Evolutionary conservation across 1,140 invertebrate species (phyloP).

Genomic region (Cydia amplana): DNA sequence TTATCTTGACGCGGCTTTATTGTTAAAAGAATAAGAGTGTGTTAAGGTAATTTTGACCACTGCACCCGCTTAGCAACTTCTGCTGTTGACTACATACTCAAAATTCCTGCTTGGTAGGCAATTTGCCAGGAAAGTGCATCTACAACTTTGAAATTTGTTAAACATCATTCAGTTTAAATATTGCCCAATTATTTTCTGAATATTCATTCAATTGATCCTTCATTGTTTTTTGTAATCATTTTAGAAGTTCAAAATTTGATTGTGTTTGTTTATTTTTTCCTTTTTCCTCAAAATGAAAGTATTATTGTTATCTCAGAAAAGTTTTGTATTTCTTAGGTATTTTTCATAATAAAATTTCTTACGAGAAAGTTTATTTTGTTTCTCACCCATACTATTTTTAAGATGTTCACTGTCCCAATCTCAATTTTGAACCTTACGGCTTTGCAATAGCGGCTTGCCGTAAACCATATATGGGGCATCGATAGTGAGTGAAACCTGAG

Average conservation of each 20-base stretch:
- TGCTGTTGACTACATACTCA: too few relatives aligned
- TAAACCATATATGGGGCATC: too few relatives aligned
- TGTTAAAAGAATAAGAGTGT: too few relatives aligned
- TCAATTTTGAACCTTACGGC: too few relatives aligned
- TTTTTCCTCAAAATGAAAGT: background rate
- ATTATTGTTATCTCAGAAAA: slow-evolving; percentile 4
- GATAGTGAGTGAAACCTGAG: too few relatives aligned
- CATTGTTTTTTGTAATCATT: background rate
- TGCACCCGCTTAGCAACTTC: too few relatives aligned
- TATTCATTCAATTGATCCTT: background rate
- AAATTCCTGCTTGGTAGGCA: background rate
- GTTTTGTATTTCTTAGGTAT: slow-evolving; percentile 17
- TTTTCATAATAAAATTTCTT: slow-evolving; percentile 22
- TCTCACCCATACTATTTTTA: background rate
- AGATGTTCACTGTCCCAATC: too few relatives aligned
- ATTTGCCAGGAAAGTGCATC: background rate
- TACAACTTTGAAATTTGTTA: background rate
- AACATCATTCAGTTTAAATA: too few relatives aligned
- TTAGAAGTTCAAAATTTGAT: background rate
- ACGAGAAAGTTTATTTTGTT: background rate
- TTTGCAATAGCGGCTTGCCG: too few relatives aligned
- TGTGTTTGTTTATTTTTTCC: background rate
- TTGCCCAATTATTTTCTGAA: background rate
- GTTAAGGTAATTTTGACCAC: too few relatives aligned
- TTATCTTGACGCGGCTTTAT: too few relatives aligned